Evolutionary conservation across 2,888 invertebrate species (phyloP).

Genomic region (Philhelius pedissequus): DNA sequence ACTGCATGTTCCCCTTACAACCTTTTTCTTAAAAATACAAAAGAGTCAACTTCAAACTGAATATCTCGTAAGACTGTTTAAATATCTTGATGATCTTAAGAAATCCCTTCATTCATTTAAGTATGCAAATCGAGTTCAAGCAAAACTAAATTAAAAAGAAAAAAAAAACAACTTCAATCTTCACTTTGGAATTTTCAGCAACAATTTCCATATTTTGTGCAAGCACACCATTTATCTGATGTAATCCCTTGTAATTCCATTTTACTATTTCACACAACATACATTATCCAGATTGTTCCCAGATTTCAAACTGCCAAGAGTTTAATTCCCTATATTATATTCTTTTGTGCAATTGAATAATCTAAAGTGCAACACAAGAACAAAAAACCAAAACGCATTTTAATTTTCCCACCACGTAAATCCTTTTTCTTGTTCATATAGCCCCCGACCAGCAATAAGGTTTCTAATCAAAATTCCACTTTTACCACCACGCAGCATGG

Average conservation of each 20-base stretch:
- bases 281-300: constrained; percentile 3
- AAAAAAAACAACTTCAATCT: constrained; percentile 35
- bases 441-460: constrained; percentile 32
- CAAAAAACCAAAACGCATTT: constrained; percentile 26
- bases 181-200: constrained; percentile 16
- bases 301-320: constrained; percentile 2
- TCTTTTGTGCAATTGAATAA: constrained; percentile 34
- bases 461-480: constrained; percentile 65
- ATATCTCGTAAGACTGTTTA: background rate
- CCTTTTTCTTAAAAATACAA: too few relatives aligned
- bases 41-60: too few relatives aligned
- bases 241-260: constrained; percentile 49
- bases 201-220: constrained; percentile 48
- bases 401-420: constrained; percentile 53
- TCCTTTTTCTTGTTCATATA: constrained; percentile 21
- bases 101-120: background rate
- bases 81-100: background rate
- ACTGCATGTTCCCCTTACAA: too few relatives aligned
- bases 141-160: background rate
- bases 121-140: background rate
- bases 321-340: constrained; percentile 28
- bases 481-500: constrained; percentile 27
- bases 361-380: background rate
- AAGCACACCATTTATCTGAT: constrained; percentile 39
- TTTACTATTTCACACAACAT: constrained; percentile 13